Evolutionary conservation across 2,113 vertebrate genomes (phyloP).

Genomic region (Xiphorhynchus elegans): DNA sequence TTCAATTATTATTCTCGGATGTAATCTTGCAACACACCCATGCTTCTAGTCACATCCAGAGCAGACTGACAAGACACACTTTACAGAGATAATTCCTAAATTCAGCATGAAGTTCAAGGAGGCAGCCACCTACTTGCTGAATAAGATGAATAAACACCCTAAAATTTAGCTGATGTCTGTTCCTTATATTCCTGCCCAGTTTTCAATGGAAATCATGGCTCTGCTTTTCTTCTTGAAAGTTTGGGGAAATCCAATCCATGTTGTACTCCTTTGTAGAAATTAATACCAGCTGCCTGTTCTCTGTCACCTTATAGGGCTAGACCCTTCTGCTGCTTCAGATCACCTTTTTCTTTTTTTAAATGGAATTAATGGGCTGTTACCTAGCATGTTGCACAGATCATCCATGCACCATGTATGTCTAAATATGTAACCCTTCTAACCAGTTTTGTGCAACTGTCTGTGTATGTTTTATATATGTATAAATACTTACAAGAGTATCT

Average conservation of each 20-base stretch:
- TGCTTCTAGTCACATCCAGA: neutral
- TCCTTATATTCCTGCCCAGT: neutral
- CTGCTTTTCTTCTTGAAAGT: neutral
- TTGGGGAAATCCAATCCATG: neutral
- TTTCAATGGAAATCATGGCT: neutral
- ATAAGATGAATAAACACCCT: neutral
- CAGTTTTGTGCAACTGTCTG: neutral
- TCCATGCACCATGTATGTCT: neutral
- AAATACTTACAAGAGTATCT: neutral
- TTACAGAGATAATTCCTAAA: neutral
- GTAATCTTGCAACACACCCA: neutral
- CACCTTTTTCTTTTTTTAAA: neutral
- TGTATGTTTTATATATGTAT: neutral
- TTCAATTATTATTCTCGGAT: neutral
- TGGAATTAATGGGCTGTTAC: neutral
- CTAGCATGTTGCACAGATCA: neutral
- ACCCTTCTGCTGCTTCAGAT: neutral
- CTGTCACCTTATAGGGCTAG: neutral
- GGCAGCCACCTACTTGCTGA: neutral
- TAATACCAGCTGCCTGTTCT: neutral
- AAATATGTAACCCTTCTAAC: neutral
- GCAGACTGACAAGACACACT: neutral
- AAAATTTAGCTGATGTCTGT: neutral
- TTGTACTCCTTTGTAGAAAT: neutral
- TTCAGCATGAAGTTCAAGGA: neutral